phyloP scores from a whole-genome alignment of 2,113 vertebrate genomes.

The Phalacrocorax aristotelis region DNA sequence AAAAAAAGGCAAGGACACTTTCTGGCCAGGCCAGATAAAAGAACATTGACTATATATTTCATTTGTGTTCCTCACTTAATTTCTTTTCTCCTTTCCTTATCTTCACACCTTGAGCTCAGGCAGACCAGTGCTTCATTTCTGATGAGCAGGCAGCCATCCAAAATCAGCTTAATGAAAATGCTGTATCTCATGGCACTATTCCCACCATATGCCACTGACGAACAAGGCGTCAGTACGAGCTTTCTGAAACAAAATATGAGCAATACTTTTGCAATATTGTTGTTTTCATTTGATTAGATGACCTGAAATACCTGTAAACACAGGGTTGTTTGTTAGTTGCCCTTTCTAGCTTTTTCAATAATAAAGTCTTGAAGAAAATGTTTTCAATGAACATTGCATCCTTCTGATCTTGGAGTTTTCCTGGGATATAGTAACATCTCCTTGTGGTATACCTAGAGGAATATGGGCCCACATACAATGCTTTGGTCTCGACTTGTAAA shows the following conservation, averaged over 20 bases:
- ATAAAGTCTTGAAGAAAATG: background rate
- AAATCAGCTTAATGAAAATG: background rate
- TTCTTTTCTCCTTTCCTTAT: constrained; percentile 41
- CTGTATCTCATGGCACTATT: background rate
- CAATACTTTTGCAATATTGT: background rate
- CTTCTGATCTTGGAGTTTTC: background rate
- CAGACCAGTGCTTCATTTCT: background rate
- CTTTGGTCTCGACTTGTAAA: background rate
- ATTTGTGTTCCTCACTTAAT: constrained; percentile 1
- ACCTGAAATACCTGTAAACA: background rate
- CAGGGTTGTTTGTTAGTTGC: background rate
- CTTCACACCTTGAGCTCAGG: background rate
- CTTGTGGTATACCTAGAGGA: background rate
- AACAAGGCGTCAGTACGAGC: background rate
- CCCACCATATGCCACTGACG: background rate
- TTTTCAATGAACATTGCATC: background rate
- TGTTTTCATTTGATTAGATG: background rate
- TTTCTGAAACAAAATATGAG: background rate
- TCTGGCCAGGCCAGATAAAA: constrained; percentile 24
- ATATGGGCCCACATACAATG: background rate
- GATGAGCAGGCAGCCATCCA: background rate
- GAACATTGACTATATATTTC: background rate
- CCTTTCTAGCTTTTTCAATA: background rate
- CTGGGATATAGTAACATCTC: background rate
- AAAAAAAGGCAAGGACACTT: background rate